phyloP scores from a whole-genome alignment of 2,797 vertebrate species.

The Poliocrania exsul region DNA sequence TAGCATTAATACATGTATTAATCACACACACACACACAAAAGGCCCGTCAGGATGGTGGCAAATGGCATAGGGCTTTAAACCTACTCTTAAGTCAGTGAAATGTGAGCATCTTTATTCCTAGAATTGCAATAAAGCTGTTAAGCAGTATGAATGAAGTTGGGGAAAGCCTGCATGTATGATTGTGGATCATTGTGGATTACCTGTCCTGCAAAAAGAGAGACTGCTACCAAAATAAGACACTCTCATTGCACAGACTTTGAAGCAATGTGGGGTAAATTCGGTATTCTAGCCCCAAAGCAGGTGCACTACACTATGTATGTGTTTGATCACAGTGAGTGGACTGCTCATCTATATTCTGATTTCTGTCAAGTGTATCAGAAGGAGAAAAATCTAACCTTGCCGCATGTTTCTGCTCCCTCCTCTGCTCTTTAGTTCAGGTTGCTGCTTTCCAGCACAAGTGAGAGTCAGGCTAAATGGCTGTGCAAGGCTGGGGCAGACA shows the following conservation, averaged over 20 bases:
- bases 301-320: rapidly evolving
- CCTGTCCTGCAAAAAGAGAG: neutral
- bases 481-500: neutral
- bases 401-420: neutral
- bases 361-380: neutral
- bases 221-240: neutral
- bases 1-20: constrained; percentile 24
- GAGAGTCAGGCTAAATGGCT: neutral
- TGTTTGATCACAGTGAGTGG: neutral
- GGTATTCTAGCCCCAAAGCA: neutral
- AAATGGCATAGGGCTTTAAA: neutral
- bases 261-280: neutral
- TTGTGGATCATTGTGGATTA: constrained; percentile 16
- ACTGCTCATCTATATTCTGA: neutral
- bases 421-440: neutral
- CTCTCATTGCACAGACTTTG: neutral
- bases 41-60: neutral
- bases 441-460: neutral
- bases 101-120: neutral
- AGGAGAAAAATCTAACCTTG: neutral
- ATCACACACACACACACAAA: neutral
- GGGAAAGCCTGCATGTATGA: neutral
- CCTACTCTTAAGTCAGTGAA: neutral
- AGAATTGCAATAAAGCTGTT: neutral
- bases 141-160: neutral